Percentiles rank a stretch among this genome's conserved stretches.
phyloP scores from a whole-genome alignment of 2,113 vertebrate genomes.

The Tachuris rubrigastra region DNA sequence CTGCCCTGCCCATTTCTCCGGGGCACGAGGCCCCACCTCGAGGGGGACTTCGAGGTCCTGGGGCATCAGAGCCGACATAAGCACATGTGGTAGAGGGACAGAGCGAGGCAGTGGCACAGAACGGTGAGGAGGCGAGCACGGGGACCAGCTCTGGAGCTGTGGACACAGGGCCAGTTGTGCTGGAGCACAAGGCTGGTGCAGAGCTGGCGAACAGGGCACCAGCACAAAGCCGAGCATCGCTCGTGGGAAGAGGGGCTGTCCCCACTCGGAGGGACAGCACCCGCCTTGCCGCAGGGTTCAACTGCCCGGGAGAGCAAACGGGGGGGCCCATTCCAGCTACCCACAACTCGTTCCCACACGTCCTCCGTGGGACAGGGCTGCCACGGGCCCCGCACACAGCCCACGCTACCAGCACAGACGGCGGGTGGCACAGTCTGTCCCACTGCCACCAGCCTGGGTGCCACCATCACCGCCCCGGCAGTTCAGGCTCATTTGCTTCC shows the following conservation, averaged over 20 bases:
- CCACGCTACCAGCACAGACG: not conserved
- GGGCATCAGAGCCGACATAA: accelerated
- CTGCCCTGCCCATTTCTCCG: not conserved
- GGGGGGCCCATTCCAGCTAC: not conserved
- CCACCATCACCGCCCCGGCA: not conserved
- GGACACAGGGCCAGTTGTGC: not conserved
- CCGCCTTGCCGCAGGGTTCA: not conserved
- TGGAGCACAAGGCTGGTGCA: accelerated
- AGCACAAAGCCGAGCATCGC: accelerated
- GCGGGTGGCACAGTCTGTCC: not conserved
- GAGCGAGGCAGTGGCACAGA: not conserved
- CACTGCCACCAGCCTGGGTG: not conserved
- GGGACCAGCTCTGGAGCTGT: not conserved
- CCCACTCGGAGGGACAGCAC: accelerated
- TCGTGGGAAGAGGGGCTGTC: not conserved
- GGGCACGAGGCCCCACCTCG: not conserved
- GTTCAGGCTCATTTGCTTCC: not conserved
- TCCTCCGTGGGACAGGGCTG: not conserved
- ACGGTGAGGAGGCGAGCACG: accelerated
- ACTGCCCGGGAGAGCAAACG: not conserved
- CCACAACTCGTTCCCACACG: accelerated
- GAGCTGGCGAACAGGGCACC: not conserved
- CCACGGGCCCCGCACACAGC: not conserved
- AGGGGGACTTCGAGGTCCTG: not conserved
- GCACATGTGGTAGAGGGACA: not conserved